phyloP scores from a whole-genome alignment of 2,797 vertebrate genomes.

The Myotis planiceps region DNA sequence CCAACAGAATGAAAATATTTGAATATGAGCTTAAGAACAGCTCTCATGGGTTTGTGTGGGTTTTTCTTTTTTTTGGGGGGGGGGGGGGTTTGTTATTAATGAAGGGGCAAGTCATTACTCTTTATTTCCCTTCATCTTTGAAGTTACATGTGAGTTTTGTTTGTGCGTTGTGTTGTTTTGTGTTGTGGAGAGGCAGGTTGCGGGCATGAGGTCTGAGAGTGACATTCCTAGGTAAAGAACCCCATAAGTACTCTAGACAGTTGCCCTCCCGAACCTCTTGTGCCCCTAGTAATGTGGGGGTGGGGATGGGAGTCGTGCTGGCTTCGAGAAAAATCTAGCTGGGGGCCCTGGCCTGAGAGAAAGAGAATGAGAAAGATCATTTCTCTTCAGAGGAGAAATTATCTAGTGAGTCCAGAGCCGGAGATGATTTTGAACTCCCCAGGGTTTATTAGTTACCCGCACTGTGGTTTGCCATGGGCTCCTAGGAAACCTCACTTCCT shows the following conservation, averaged over 20 bases:
- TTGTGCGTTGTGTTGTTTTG: background rate
- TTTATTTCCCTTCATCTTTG: background rate
- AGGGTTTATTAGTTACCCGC: background rate
- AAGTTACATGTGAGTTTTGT: background rate
- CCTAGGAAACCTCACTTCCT: background rate
- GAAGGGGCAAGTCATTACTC: background rate
- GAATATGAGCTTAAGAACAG: background rate
- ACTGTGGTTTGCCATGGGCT: background rate
- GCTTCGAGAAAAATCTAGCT: background rate
- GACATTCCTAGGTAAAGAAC: background rate
- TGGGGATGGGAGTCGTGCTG: background rate
- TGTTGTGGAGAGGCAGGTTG: background rate
- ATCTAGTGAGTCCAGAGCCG: background rate
- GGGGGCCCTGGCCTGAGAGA: background rate
- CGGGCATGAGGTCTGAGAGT: background rate
- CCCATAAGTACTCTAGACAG: background rate
- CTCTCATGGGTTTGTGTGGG: background rate
- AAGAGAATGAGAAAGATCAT: background rate
- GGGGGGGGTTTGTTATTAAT: background rate
- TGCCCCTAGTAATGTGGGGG: background rate
- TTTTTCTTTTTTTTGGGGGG: too few relatives aligned
- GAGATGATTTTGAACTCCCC: background rate
- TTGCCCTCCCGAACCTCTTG: background rate
- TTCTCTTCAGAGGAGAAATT: background rate
- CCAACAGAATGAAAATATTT: conserved; percentile 12